Evolutionary conservation across 2,797 vertebrate genomes (phyloP), one percentile per base, ranked within the genome.

Genomic region (Schizopygopsis pylzovi): DNA sequence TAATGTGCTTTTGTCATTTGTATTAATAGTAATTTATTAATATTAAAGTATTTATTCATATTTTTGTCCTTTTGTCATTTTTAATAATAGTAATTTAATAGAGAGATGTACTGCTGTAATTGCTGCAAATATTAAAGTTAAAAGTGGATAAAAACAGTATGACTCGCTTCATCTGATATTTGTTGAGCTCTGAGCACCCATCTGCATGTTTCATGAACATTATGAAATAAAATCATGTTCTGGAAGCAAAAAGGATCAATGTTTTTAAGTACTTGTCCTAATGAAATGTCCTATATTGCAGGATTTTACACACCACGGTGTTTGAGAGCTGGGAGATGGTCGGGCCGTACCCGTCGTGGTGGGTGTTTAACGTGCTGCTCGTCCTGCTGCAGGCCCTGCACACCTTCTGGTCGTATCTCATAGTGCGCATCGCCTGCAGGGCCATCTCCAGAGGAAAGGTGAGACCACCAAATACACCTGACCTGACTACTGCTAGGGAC

Each of bases 291-390:
- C 16, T 52, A 6, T 52, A 16, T 52, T 85, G 61, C 91, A 99
- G 98, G 98, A 95, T 99, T 94, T 95, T 99, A 93, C 98, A 99
- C 86, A 97, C 96, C 76, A 97, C 97, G 0, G 90, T 98, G 77
- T 98, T 99, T 90, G 98, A 99, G 95, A 96, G 98, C 90, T 99
- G 98, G 95, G 98, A 99, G 93, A 96, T 98, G 39, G 95, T 99
- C 28, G 98, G 98, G 59, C 97, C 96, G 78, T 99, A 96, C 92
- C 98, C 98, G 7, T 98, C 98, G 91, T 97, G 97, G 94, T 99
- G 97, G 97, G 93, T 99, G 90, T 97, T 99, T 92, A 97, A 98
- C 79, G 89, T 96, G 85, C 95, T 99, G 88, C 96, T 99, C 86
- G 90, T 97, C 61, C 89, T 97, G 92, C 93, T 99, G 92, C 97